These are phyloP conservation scores for Nyctereutes procyonoides DNA, from an alignment of 2,113 vertebrate genomes.

Conservation along the genomic window DNA sequence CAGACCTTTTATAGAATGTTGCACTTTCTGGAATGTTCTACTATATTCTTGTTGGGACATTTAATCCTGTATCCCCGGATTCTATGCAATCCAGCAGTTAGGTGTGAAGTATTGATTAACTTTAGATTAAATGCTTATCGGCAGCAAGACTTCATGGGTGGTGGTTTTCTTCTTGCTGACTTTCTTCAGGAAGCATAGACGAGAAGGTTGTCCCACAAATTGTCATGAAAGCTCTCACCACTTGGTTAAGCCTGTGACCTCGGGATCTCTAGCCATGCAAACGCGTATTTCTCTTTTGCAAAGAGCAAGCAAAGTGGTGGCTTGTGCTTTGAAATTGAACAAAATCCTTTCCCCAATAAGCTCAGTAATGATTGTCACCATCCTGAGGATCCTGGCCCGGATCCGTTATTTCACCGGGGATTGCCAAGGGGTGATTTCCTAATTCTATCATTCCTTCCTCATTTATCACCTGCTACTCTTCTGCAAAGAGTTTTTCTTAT, in stretches of 20 bases:
- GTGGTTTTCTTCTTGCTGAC: background rate
- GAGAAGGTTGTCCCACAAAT: fast-evolving
- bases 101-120: background rate
- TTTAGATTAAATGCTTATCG: background rate
- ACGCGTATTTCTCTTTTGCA: fast-evolving
- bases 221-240: fast-evolving
- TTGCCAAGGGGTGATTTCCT: no score
- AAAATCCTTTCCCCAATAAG: fast-evolving
- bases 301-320: fast-evolving
- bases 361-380: fast-evolving
- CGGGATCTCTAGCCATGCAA: fast-evolving
- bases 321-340: fast-evolving
- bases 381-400: background rate
- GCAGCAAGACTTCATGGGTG: background rate
- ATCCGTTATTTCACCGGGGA: background rate
- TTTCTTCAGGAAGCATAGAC: background rate
- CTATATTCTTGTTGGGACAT: fast-evolving
- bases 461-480: background rate
- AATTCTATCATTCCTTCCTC: background rate
- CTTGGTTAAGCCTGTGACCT: background rate
- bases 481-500: background rate
- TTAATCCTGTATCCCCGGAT: background rate
- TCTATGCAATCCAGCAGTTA: background rate
- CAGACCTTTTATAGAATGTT: background rate
- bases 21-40: background rate